Evolutionary conservation across 1,140 invertebrate genomes (phyloP).

Genomic region (silkworm (Bombyx mori)): DNA sequence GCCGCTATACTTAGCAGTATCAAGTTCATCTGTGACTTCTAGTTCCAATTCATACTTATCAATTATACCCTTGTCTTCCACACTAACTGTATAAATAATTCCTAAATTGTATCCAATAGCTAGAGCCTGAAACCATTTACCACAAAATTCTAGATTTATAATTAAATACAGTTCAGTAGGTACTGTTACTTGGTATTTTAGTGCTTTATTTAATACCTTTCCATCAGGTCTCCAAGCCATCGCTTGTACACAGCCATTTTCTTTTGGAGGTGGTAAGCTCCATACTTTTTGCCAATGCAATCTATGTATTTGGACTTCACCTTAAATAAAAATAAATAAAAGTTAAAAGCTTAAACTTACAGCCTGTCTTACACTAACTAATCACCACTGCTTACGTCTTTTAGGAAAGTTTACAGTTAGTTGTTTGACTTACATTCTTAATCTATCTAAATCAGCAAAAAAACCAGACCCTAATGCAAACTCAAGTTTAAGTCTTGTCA

Average conservation of each 20-base stretch:
- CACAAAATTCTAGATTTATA: background rate
- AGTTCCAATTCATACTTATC: slow-evolving; percentile 75
- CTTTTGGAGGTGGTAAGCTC: slow-evolving; percentile 81
- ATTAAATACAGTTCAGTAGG: background rate
- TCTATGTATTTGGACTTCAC: slow-evolving; percentile 90
- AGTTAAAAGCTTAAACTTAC: background rate
- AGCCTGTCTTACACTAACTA: no score
- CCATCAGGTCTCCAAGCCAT: slow-evolving; percentile 96
- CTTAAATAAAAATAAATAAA: slow-evolving; percentile 64
- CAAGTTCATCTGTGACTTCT: slow-evolving; percentile 50
- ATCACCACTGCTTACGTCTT: no score
- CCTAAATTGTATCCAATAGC: slow-evolving; percentile 78
- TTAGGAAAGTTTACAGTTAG: no score
- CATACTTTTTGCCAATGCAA: slow-evolving; percentile 95
- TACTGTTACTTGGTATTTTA: background rate
- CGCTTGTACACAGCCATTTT: slow-evolving; percentile 76
- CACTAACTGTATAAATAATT: slow-evolving; percentile 82
- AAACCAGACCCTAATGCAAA: no score
- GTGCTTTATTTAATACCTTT: slow-evolving; percentile 74
- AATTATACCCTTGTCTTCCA: slow-evolving; percentile 89
- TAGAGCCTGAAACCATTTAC: slow-evolving; percentile 46
- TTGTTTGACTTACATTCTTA: no score
- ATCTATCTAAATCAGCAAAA: no score
- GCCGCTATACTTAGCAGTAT: slow-evolving; percentile 36
- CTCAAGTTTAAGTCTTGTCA: no score